phyloP scores from a whole-genome alignment of 2,797 vertebrate species.

The Leptodon cayanensis region DNA sequence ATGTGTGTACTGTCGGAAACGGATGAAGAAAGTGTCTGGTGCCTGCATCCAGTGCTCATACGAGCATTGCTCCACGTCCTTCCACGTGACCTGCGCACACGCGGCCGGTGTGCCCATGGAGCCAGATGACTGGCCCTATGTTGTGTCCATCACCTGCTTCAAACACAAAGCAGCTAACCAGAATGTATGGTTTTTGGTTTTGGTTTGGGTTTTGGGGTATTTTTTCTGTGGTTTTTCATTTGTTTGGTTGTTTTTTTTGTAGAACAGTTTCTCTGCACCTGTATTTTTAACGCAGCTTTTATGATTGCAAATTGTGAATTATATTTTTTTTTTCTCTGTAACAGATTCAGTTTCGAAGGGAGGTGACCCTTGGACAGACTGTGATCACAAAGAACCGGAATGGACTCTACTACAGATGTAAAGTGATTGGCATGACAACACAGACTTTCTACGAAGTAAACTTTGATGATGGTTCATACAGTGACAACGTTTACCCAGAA shows the following conservation, averaged over 20 bases:
- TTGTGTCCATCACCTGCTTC: slow-evolving; percentile 93
- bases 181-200: slow-evolving; percentile 64
- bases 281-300: rapidly evolving
- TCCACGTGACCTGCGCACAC: slow-evolving; percentile 95
- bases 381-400: slow-evolving; percentile 90
- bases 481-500: slow-evolving; percentile 93
- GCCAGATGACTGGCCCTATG: slow-evolving; percentile 94
- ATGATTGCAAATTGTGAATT: rapidly evolving
- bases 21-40: slow-evolving; percentile 78
- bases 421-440: slow-evolving; percentile 84
- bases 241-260: not conserved
- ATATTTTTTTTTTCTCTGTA: not conserved
- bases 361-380: slow-evolving; percentile 82
- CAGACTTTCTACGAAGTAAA: slow-evolving; percentile 95
- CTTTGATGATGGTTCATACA: slow-evolving; percentile 95
- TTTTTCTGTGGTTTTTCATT: no score
- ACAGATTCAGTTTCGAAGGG: slow-evolving; percentile 68
- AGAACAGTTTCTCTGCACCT: not conserved
- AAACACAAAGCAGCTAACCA: slow-evolving; percentile 79
- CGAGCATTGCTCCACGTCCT: slow-evolving; percentile 93
- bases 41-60: slow-evolving; percentile 94
- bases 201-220: not conserved
- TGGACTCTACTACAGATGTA: slow-evolving; percentile 89
- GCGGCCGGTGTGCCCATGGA: slow-evolving; percentile 89
- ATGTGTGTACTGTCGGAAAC: slow-evolving; percentile 89